Conservation (phyloP, 1,140 invertebrate genomes). For the Ceratoteleas bidentatus region DNA sequence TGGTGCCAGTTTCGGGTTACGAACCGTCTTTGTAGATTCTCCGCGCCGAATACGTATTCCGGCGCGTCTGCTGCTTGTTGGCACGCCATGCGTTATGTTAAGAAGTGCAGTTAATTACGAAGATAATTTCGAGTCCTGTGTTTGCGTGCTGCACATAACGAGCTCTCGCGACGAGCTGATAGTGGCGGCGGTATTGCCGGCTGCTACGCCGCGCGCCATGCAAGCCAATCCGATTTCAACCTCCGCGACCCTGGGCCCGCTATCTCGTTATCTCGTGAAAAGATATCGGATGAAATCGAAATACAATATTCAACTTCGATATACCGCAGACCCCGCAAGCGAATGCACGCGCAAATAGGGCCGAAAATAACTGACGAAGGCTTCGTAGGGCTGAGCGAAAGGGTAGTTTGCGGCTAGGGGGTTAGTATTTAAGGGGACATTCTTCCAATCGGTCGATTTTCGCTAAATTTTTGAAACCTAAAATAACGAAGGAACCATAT, state of each 20-base stretch:
- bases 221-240: constrained; percentile 74
- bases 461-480: no score
- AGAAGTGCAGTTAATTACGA: constrained; percentile 82
- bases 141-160: constrained; percentile 80
- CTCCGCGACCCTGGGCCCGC: constrained; percentile 29
- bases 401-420: no score
- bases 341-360: not conserved
- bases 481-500: no score
- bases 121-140: constrained; percentile 81
- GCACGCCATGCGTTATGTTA: constrained; percentile 81
- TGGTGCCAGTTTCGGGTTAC: constrained; percentile 79
- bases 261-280: constrained; percentile 58
- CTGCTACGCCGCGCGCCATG: constrained; percentile 65
- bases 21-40: constrained; percentile 77
- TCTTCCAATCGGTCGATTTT: no score
- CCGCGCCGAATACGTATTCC: constrained; percentile 73
- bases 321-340: not conserved
- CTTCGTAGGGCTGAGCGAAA: no score
- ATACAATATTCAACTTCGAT: constrained; percentile 20
- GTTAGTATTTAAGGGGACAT: no score
- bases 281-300: constrained; percentile 52
- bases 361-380: not conserved
- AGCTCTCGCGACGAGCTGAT: constrained; percentile 74
- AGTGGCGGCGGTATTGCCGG: constrained; percentile 66
- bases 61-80: constrained; percentile 75